phyloP scores from a whole-genome alignment of 2,888 invertebrate species.

The Orthonychiurus folsomi region DNA sequence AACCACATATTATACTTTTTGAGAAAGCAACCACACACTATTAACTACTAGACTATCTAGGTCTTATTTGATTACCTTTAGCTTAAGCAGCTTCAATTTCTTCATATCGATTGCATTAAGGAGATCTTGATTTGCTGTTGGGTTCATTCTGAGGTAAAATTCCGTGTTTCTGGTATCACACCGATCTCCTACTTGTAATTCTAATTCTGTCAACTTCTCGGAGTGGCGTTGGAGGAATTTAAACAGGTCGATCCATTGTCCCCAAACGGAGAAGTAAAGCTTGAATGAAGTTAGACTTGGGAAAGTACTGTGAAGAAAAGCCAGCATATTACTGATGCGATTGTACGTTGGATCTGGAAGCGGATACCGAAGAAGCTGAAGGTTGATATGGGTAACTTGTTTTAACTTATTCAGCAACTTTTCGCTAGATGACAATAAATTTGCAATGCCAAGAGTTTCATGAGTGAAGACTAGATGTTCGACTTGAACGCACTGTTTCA shows the following conservation, averaged over 20 bases:
- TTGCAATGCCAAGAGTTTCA: constrained; percentile 27
- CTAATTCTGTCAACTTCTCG: constrained; percentile 23
- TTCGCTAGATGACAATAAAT: constrained; percentile 17
- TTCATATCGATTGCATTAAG: constrained; percentile 9
- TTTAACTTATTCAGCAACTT: constrained; percentile 16
- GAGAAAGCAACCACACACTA: too few relatives aligned
- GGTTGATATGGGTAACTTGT: constrained; percentile 23
- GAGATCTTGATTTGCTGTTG: constrained; percentile 2
- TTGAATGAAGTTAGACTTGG: constrained; percentile 28
- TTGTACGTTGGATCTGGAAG: constrained; percentile 22
- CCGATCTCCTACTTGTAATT: constrained; percentile 35
- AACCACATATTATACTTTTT: too few relatives aligned
- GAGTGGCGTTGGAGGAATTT: constrained; percentile 28
- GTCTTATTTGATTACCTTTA: too few relatives aligned
- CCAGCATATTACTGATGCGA: constrained; percentile 22
- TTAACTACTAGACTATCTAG: too few relatives aligned
- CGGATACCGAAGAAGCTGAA: constrained; percentile 33
- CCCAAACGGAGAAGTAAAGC: constrained; percentile 33
- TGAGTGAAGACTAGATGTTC: constrained; percentile 31
- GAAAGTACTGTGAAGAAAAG: constrained; percentile 23
- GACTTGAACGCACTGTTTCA: constrained; percentile 22
- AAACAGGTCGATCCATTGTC: constrained; percentile 26
- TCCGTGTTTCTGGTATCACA: constrained; percentile 29
- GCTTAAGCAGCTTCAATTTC: constrained; percentile 17
- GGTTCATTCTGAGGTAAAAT: constrained; percentile 17